Evolutionary conservation across 2,888 invertebrate genomes (phyloP).

Genomic region (Oegoconia quadripuncta): DNA sequence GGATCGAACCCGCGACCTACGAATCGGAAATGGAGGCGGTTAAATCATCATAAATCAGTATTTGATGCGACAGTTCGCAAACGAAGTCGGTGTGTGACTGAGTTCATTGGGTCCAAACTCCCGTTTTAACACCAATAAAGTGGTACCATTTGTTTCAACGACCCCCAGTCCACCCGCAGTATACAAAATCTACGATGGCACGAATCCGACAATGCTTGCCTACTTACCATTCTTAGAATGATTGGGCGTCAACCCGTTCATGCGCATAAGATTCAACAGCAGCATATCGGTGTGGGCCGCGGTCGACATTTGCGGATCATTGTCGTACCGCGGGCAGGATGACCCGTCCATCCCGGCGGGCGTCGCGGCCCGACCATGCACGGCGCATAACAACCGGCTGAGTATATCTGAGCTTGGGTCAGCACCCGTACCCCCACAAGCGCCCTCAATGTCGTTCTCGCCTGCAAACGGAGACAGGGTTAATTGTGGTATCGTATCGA

Average conservation of each 20-base stretch:
- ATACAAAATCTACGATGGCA: too few species aligned
- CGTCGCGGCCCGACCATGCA: conserved; percentile 34
- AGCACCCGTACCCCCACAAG: conserved; percentile 26
- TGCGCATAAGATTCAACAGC: conserved; percentile 65
- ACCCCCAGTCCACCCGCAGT: too few species aligned
- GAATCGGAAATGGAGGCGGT: too few species aligned
- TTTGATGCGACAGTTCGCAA: too few species aligned
- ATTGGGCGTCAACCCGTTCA: conserved; percentile 60
- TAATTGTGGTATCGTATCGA: conserved; percentile 17
- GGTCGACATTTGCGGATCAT: conserved; percentile 56
- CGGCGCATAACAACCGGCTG: conserved; percentile 54
- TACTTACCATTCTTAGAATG: conserved; percentile 45
- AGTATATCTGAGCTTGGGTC: conserved; percentile 44
- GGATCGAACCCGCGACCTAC: too few species aligned
- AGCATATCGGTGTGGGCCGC: conserved; percentile 68
- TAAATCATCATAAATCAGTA: too few species aligned
- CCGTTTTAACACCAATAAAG: too few species aligned
- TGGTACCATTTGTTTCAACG: too few species aligned
- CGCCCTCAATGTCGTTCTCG: conserved; percentile 66
- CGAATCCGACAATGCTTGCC: not conserved
- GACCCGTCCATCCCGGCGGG: conserved; percentile 29
- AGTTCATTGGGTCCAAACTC: too few species aligned
- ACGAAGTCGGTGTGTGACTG: too few species aligned
- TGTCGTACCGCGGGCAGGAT: conserved; percentile 27
- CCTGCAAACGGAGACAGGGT: conserved; percentile 36